Evolutionary conservation across 2,888 invertebrate genomes (phyloP), one percentile per base, ranked within the genome.

Genomic region (Pecten maximus): DNA sequence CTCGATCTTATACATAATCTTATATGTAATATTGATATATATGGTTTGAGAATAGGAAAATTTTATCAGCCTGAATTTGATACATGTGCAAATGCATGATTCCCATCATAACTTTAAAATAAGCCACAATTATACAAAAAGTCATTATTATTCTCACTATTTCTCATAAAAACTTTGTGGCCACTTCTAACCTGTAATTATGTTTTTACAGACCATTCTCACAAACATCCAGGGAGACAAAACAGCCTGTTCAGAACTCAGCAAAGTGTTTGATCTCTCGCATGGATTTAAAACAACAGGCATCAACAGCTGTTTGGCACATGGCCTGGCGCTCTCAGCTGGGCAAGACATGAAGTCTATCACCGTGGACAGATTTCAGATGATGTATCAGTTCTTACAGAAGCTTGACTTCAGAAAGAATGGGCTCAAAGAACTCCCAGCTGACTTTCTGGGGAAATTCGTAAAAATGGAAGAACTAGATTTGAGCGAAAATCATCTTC

Each of bases 351-450:
- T 94, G 15, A 88, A 87, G 12, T 88, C 91, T 19, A 89, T 94
- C 16, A 91, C 91, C 6, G 40, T 91, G 88, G 92, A 93, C 10
- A 87, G 91, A 3, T 94, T 92, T 87, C 39, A 87, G 1, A 89
- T 90, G 40, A 90, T 92, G 87, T 90, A 88, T 40, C 89, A 89
- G 23, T 92, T 95, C 88, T 92, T 95, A 44, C 91, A 92, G n/a
- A 92, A 92, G 40, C 92, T 95, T 40, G 93, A 95, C 86, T 94
- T 95, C 90, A 92, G 92, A 50, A 90, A 93, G 89, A 95, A 95
- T 89, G 89, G 89, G 2, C 87, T 95, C 0, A 91, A 93, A 19
- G 88, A 90, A 16, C 89, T 95, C n/a, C 93, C 94, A 0, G 88
- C 91, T 3, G 91, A 93, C 44, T 92, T 94, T 86, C 93, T 92